Evolutionary conservation across 2,113 vertebrate genomes (phyloP).

Genomic region (Aramus guarauna): DNA sequence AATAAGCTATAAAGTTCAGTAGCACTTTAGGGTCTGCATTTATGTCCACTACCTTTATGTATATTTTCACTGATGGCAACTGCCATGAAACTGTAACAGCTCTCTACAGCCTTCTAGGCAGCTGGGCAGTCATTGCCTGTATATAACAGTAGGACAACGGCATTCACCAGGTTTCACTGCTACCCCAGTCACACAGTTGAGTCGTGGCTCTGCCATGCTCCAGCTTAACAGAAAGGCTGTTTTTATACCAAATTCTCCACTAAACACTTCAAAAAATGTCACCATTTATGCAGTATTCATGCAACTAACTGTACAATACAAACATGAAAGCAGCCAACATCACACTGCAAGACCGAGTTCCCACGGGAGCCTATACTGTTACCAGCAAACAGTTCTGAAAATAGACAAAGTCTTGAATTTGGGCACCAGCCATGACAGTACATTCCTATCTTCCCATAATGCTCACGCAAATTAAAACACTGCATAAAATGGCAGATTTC

Average conservation of each 20-base stretch:
- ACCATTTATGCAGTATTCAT: background rate
- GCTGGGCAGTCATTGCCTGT: background rate
- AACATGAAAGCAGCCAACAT: background rate
- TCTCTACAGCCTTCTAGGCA: background rate
- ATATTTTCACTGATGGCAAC: background rate
- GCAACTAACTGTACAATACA: background rate
- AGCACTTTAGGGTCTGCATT: background rate
- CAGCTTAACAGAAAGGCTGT: background rate
- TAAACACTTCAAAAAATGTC: background rate
- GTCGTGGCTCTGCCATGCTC: background rate
- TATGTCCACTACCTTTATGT: background rate
- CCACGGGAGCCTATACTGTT: background rate
- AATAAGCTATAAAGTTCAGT: slow-evolving; percentile 4
- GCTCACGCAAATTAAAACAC: background rate
- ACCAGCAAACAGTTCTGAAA: background rate
- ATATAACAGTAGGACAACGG: background rate
- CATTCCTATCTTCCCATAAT: background rate
- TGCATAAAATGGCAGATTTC: background rate
- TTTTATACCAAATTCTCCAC: background rate
- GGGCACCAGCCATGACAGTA: background rate
- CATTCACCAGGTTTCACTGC: background rate
- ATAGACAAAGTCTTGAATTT: background rate
- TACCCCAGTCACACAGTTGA: background rate
- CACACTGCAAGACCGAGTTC: background rate
- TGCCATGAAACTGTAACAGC: background rate